Evolutionary conservation across 2,888 invertebrate species (phyloP).

Genomic region (Drosophila anceps): DNA sequence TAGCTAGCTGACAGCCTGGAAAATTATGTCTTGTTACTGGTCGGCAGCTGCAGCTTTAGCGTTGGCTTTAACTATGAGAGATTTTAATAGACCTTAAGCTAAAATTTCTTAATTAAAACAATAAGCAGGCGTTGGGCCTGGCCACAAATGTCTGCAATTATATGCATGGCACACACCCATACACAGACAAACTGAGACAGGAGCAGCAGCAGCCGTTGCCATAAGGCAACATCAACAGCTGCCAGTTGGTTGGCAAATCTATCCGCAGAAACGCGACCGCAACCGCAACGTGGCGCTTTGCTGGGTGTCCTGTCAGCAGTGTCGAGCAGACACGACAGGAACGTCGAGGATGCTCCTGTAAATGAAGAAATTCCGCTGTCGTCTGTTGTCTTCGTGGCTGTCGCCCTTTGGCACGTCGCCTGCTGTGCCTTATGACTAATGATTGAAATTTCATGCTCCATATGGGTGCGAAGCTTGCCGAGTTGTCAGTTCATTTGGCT

Average conservation of each 20-base stretch:
- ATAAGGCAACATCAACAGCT: conserved; percentile 62
- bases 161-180: conserved; percentile 62
- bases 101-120: conserved; percentile 79
- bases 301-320: conserved; percentile 62
- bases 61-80: conserved; percentile 34
- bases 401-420: conserved; percentile 38
- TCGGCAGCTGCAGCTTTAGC: conserved; percentile 19
- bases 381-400: conserved; percentile 65
- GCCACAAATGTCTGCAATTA: conserved; percentile 78
- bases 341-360: conserved; percentile 59
- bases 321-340: conserved; percentile 58
- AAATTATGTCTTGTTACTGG: conserved; percentile 50
- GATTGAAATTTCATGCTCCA: conserved; percentile 72
- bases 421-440: conserved; percentile 69
- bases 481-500: conserved; percentile 64
- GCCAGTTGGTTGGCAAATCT: conserved; percentile 66
- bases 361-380: conserved; percentile 78
- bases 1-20: conserved; percentile 47
- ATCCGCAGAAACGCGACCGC: conserved; percentile 73
- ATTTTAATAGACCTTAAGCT: conserved; percentile 69
- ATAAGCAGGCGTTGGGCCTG: conserved; percentile 62
- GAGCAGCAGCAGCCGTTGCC: conserved; percentile 16
- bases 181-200: background rate
- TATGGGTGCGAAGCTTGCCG: conserved; percentile 48
- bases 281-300: conserved; percentile 64